phyloP scores from a whole-genome alignment of 2,113 vertebrate genomes.

The Phylloscopus trochiloides region DNA sequence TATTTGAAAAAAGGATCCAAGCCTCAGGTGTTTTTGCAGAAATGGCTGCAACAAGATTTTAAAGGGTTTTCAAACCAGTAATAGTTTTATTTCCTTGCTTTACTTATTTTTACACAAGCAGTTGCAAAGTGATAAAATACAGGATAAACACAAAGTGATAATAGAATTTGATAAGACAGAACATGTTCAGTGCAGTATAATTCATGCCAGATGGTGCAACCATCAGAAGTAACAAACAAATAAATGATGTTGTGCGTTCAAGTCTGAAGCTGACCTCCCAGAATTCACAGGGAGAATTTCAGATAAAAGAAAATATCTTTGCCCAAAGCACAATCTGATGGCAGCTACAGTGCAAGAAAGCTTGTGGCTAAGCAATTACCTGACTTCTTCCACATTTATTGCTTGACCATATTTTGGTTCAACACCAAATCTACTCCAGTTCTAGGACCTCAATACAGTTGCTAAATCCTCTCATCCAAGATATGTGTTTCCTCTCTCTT shows the following conservation, averaged over 20 bases:
- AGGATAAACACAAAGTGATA: constrained; percentile 25
- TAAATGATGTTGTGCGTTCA: neutral
- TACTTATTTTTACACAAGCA: neutral
- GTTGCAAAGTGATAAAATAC: neutral
- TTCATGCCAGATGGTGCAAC: constrained; percentile 7
- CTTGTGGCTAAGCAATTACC: neutral
- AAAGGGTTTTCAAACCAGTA: constrained; percentile 29
- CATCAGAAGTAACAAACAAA: constrained; percentile 2
- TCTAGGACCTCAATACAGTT: neutral
- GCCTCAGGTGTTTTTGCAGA: neutral
- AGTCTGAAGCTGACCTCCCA: neutral
- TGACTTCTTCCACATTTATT: neutral
- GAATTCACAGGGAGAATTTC: neutral
- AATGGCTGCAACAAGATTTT: constrained; percentile 12
- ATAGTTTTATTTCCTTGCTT: constrained; percentile 30
- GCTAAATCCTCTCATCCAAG: neutral
- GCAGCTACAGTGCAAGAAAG: neutral
- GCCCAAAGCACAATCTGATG: neutral
- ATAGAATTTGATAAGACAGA: constrained; percentile 44
- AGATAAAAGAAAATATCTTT: neutral
- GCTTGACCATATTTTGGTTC: neutral
- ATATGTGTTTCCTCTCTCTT: neutral
- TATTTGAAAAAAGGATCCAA: neutral
- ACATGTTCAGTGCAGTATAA: neutral
- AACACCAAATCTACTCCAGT: neutral